Evolutionary conservation across 2,113 vertebrate genomes (phyloP), one percentile per base, ranked within the genome.

Genomic region (Caranx melampygus): DNA sequence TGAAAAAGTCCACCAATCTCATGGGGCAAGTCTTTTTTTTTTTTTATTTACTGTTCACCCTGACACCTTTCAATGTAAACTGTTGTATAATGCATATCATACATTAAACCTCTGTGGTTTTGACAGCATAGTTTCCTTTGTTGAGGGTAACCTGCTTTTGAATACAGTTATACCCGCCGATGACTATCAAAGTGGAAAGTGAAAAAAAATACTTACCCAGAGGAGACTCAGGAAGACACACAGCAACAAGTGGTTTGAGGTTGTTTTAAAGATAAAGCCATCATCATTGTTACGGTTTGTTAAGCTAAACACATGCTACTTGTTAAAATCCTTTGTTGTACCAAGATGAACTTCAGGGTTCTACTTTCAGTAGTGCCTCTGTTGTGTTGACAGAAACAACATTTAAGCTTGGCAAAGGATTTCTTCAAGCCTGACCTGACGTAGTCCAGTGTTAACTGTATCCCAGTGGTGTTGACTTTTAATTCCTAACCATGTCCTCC

Each of bases 401-500:
- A 70, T 52, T 47, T 51, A 16, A 75, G 10, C 11, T n/a, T 37
- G 5, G 18, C 18, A n/a, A 61, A 60, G 6, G 70, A 67, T 31
- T 14, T 20, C 54, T 58, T 33, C 7, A 8, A 72, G 33, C 21
- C 52, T 26, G 10, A 3, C 10, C 14, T 45, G 3, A 40, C 1
- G 10, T 6, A 31, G 44, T 64, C 47, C 37, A 81, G 40, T 71
- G 45, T 84, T 68, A 64, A 75, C 74, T 61, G 75, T 55, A 82
- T 52, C 66, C 37, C 75, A 66, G 10, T 12, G 21, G 33, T 88
- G 90, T 90, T 87, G 83, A 81, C 91, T 91, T 91, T 93, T 83
- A 87, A 91, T 92, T 89, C 81, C 35, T 64, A 63, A 65, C 9
- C 61, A 18, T 3, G 34, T 89, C 84, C 89, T 92, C 89, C 90